A percentile compares a stretch with the other conserved stretches of the same genome.
These are phyloP conservation scores for Bubo scandiacus DNA, from an alignment of 2,113 vertebrate species.

Conservation along the genomic window DNA sequence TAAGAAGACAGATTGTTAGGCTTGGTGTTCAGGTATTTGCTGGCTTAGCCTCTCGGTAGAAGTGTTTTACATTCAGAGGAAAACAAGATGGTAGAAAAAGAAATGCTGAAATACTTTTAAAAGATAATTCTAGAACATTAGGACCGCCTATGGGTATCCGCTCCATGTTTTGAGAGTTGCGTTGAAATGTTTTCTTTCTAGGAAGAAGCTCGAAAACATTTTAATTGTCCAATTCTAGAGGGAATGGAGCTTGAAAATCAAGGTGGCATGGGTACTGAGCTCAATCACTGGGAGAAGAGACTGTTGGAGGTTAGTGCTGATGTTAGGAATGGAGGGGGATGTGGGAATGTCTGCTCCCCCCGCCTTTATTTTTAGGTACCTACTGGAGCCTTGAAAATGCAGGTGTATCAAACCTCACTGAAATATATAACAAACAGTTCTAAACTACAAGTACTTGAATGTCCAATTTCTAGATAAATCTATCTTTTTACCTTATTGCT, in stretches of 20 bases:
- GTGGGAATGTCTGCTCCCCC: not conserved
- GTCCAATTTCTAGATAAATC: not conserved
- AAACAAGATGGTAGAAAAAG: not conserved
- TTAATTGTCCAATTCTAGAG: constrained; percentile 89
- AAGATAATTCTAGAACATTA: not conserved
- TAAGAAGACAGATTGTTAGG: not conserved
- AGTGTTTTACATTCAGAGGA: not conserved
- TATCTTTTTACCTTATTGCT: not conserved
- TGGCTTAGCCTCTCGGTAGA: not conserved
- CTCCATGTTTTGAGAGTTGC: not conserved
- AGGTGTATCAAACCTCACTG: not conserved
- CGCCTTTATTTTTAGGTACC: not conserved
- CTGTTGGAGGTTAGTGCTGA: constrained; percentile 85
- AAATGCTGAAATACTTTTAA: not conserved
- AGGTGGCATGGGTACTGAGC: constrained; percentile 92
- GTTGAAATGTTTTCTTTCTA: constrained; percentile 59
- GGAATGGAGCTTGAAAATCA: constrained; percentile 99
- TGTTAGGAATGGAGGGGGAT: not conserved
- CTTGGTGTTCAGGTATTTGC: not conserved
- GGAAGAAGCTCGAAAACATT: constrained; percentile 92
- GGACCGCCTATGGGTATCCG: not conserved
- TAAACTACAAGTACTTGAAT: not conserved
- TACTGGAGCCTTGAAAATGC: not conserved
- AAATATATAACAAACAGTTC: not conserved
- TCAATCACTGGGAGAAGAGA: constrained; percentile 98